phyloP scores from a whole-genome alignment of 2,888 invertebrate species.

The Phlogophora meticulosa region DNA sequence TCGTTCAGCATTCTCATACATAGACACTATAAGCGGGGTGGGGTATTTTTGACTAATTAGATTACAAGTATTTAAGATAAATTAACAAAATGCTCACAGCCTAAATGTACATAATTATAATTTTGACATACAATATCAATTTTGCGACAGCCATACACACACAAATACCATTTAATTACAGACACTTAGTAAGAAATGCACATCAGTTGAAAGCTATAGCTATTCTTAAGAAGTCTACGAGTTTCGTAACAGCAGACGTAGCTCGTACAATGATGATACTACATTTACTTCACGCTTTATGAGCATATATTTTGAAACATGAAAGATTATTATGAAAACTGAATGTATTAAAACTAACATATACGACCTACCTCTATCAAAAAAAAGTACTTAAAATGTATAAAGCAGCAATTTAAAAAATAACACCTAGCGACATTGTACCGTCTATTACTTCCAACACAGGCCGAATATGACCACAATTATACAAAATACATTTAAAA shows the following conservation, averaged over 20 bases:
- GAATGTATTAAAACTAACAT: conserved; percentile 39
- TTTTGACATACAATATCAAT: conserved; percentile 76
- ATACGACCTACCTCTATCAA: conserved; percentile 33
- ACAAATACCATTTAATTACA: conserved; percentile 54
- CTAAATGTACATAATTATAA: conserved; percentile 81
- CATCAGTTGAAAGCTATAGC: conserved; percentile 53
- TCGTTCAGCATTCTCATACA: conserved; percentile 67
- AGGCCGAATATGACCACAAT: conserved; percentile 27
- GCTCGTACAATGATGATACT: conserved; percentile 38
- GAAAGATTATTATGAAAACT: conserved; percentile 40
- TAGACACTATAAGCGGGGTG: conserved; percentile 70
- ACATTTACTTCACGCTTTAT: conserved; percentile 52
- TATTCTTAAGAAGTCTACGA: conserved; percentile 45
- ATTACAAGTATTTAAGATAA: conserved; percentile 75
- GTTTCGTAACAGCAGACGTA: conserved; percentile 36
- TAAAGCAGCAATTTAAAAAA: conserved; percentile 29
- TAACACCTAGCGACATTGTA: conserved; percentile 21
- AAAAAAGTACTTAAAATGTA: conserved; percentile 36
- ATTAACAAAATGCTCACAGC: conserved; percentile 86
- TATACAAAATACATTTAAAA: conserved; percentile 32
- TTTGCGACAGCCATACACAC: conserved; percentile 62
- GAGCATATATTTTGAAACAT: conserved; percentile 47
- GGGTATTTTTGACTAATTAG: conserved; percentile 66
- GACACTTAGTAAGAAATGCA: conserved; percentile 64
- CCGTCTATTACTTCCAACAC: conserved; percentile 7